phyloP scores from a whole-genome alignment of 2,113 vertebrate species.

The Indri indri region DNA sequence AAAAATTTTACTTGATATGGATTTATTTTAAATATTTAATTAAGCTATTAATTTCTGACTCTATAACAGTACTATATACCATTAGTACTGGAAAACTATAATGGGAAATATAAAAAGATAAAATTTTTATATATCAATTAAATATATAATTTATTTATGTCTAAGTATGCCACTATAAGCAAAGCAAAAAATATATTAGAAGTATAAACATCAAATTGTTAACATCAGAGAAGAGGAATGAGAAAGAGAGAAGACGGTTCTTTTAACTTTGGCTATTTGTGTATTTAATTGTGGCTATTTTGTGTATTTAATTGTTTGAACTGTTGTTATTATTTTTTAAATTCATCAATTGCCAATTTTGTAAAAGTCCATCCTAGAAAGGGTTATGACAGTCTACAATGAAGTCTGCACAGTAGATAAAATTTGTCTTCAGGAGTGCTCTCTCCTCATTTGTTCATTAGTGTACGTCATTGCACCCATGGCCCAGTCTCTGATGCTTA shows the following conservation, averaged over 20 bases:
- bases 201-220: background rate
- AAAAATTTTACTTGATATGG: background rate
- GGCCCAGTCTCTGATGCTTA: background rate
- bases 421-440: background rate
- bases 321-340: background rate
- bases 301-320: background rate
- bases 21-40: slow-evolving; percentile 30
- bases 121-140: background rate
- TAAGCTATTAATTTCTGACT: slow-evolving; percentile 20
- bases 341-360: background rate
- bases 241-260: background rate
- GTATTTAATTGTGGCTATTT: background rate
- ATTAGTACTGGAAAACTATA: background rate
- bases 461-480: background rate
- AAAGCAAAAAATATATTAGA: background rate
- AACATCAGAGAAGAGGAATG: background rate
- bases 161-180: background rate
- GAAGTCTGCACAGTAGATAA: background rate
- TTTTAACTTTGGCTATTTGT: background rate
- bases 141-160: background rate
- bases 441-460: background rate
- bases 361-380: background rate
- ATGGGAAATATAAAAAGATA: background rate
- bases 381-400: background rate
- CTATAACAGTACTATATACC: background rate